A percentile compares a stretch with the other conserved stretches of the same genome.
Evolutionary conservation across 1,140 invertebrate genomes (phyloP).

Genomic region (Papilio polyxenes): DNA sequence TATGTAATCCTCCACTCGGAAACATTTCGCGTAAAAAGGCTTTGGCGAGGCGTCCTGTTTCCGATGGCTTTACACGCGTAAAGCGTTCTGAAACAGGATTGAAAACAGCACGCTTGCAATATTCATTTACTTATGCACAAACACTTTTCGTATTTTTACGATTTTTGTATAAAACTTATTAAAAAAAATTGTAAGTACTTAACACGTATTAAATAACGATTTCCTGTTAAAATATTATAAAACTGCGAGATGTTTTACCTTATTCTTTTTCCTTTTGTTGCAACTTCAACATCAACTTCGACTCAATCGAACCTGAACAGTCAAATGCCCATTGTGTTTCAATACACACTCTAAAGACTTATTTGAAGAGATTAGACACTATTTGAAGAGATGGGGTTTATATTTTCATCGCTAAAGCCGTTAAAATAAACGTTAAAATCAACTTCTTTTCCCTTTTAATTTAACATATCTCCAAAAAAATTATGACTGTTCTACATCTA

Average conservation of each 20-base stretch:
- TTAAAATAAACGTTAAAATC: background rate
- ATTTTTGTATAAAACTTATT: background rate
- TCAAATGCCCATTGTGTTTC: background rate
- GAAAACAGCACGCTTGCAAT: conserved; percentile 25
- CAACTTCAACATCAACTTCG: background rate
- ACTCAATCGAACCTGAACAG: background rate
- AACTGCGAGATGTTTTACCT: background rate
- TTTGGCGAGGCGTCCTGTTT: conserved; percentile 34
- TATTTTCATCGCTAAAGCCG: background rate
- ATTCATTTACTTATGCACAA: conserved; percentile 23
- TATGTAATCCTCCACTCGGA: conserved; percentile 31
- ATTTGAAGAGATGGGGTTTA: background rate
- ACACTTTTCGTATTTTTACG: background rate
- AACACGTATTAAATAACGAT: background rate
- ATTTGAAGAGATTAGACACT: background rate
- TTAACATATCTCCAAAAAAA: too few species aligned
- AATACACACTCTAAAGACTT: background rate
- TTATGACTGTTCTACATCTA: too few species aligned
- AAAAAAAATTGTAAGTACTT: too few species aligned
- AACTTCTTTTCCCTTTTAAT: too few species aligned
- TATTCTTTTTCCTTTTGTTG: background rate
- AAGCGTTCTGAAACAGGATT: conserved; percentile 32
- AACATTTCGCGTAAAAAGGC: conserved; percentile 38
- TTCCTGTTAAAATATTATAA: background rate
- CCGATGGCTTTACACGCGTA: conserved; percentile 31